phyloP scores from a whole-genome alignment of 30 jellyfish, hydroid and myxozoan species.

The Aurelia sp. region DNA sequence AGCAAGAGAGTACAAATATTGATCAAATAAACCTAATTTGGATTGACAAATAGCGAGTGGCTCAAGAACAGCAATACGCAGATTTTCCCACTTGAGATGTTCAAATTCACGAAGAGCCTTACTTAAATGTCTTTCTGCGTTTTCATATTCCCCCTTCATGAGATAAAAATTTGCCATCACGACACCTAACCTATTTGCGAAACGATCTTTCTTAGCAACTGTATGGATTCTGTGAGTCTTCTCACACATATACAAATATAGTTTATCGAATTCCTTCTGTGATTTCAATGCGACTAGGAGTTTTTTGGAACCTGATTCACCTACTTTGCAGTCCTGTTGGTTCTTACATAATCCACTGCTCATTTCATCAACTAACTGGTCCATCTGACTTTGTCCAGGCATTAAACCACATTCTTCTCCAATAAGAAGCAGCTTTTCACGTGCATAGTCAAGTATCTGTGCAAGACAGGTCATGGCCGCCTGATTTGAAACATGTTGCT shows the following conservation, averaged over 20 bases:
- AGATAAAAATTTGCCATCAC: conserved; percentile 80
- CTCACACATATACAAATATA: conserved; percentile 64
- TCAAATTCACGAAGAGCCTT: conserved; percentile 67
- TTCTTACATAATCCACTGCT: conserved; percentile 52
- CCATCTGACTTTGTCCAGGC: conserved; percentile 53
- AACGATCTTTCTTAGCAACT: conserved; percentile 57
- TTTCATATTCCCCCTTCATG: conserved; percentile 48
- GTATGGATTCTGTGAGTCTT: conserved; percentile 29
- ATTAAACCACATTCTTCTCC: conserved; percentile 74
- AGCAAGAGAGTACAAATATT: conserved; percentile 79
- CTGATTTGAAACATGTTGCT: conserved; percentile 51
- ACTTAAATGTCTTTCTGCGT: conserved; percentile 70
- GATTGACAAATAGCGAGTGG: conserved; percentile 85
- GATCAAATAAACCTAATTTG: conserved; percentile 35
- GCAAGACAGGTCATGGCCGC: conserved; percentile 65
- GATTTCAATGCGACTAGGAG: conserved; percentile 61
- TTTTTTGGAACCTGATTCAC: conserved; percentile 15
- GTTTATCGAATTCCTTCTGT: conserved; percentile 49
- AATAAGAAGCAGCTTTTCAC: conserved; percentile 65
- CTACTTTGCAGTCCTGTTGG: conserved; percentile 37
- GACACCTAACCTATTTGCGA: conserved; percentile 69
- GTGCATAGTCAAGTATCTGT: conserved; percentile 67
- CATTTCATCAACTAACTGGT: conserved; percentile 4
- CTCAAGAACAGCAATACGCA: conserved; percentile 79
- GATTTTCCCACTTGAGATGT: conserved; percentile 70